These are phyloP conservation scores for Bilobella aurantiaca DNA, from an alignment of 1,140 invertebrate genomes.

Conservation along the genomic window DNA sequence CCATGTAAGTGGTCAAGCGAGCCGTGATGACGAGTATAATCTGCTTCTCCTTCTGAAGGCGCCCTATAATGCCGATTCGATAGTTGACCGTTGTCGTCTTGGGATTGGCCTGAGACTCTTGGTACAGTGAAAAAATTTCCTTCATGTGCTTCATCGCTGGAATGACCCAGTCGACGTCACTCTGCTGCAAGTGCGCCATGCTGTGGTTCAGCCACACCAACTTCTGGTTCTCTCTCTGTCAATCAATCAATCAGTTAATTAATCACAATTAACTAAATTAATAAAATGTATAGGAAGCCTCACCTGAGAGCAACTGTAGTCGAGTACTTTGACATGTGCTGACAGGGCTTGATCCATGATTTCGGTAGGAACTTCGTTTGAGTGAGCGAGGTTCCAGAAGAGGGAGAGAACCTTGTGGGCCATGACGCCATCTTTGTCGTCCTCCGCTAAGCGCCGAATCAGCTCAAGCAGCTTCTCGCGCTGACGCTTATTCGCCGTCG, in stretches of 20 bases:
- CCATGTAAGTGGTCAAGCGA: constrained; percentile 86
- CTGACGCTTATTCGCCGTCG: constrained; percentile 89
- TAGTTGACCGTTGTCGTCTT: constrained; percentile 47
- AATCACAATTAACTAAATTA: not conserved
- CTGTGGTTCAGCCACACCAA: constrained; percentile 90
- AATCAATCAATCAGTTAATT: not conserved
- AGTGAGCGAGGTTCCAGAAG: constrained; percentile 94
- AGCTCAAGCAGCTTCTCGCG: constrained; percentile 89
- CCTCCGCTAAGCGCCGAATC: constrained; percentile 87
- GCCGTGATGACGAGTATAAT: constrained; percentile 87
- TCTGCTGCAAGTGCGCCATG: constrained; percentile 82
- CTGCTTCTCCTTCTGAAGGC: constrained; percentile 80
- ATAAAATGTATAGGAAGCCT: constrained; percentile 1
- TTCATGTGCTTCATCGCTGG: constrained; percentile 90
- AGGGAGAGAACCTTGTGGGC: constrained; percentile 94
- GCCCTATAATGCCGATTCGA: constrained; percentile 73
- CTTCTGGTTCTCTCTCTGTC: constrained; percentile 86
- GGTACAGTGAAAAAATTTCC: constrained; percentile 87
- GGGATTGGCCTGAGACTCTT: constrained; percentile 63
- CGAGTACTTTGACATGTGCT: constrained; percentile 94
- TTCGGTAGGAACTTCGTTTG: constrained; percentile 89
- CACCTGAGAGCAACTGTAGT: constrained; percentile 86
- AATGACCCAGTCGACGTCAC: constrained; percentile 74
- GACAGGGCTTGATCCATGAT: constrained; percentile 93
- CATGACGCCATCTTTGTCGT: constrained; percentile 98